phyloP scores from a whole-genome alignment of 2,888 invertebrate genomes.

The Cryptus armator region DNA sequence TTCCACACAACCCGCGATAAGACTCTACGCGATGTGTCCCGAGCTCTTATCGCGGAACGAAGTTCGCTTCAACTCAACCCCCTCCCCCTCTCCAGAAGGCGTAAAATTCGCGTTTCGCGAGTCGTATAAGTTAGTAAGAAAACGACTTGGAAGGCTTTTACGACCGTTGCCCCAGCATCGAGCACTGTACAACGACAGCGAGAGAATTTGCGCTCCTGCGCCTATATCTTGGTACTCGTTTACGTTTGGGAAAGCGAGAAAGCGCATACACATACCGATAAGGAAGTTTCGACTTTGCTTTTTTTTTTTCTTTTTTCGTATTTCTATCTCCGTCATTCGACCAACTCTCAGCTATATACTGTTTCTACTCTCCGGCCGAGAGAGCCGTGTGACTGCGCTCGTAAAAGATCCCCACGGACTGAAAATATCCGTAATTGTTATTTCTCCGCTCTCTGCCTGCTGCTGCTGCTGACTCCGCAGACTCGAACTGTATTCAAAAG shows the following conservation, averaged over 20 bases:
- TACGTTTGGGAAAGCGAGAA: conserved; percentile 52
- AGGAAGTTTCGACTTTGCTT: conserved; percentile 15
- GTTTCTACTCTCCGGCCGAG: background rate
- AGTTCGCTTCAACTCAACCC: background rate
- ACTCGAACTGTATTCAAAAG: conserved; percentile 12
- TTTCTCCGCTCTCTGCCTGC: conserved; percentile 39
- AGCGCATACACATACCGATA: conserved; percentile 25
- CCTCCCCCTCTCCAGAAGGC: conserved; percentile 31
- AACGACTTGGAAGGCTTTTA: conserved; percentile 41
- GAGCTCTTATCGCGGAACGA: conserved; percentile 56
- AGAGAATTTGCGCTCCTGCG: conserved; percentile 35
- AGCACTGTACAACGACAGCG: conserved; percentile 29
- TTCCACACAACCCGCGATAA: conserved; percentile 46
- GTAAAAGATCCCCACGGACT: conserved; percentile 55
- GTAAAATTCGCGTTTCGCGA: conserved; percentile 63
- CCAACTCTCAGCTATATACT: conserved; percentile 8
- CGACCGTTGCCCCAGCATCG: conserved; percentile 51
- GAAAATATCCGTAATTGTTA: conserved; percentile 64
- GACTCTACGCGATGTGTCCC: conserved; percentile 15
- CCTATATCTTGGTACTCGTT: background rate
- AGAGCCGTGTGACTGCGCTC: conserved; percentile 64
- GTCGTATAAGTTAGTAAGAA: conserved; percentile 57
- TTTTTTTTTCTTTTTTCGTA: conserved; percentile 38
- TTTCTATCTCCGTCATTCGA: conserved; percentile 58
- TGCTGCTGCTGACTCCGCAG: background rate